Base-by-base conservation (phyloP, 2,888 invertebrate species). In the Euplagia quadripunctaria region DNA sequence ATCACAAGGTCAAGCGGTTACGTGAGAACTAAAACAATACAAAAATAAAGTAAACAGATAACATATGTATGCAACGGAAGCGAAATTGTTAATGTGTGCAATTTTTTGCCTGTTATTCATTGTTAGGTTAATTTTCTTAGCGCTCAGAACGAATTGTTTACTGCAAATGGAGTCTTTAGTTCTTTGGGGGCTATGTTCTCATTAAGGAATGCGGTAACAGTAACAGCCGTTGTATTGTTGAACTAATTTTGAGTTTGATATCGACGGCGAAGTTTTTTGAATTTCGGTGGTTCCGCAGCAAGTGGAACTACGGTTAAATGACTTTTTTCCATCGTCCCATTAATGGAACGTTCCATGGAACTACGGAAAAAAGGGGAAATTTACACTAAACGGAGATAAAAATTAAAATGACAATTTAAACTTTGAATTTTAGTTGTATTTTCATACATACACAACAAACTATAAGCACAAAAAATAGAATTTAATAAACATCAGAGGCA, bases 1-100 rank as follows among this genome's bases (percentile, higher is more conserved):
- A 71, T 46, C 52, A 17, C 71, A 71, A 71, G 71, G 71, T 61
- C 71, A 66, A 41, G 66, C 43, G n/a, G 66, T 49, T 49, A 58
- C 71, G 55, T 71, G 71, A 65, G 71, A 71, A 65, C n/a, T 16
- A 46, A 71, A 46, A 65, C 52, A 65, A 70, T 42, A 51, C 64
- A 20, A 61, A 64, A 58, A 68, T 55, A 68, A 68, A 55, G n/a
- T 68, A 68, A 68, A 55, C 51, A 55, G n/a, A 41, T 52, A n/a
- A 41, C n/a, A 20, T n/a, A 55, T 42, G 42, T 17, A 43, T n/a
- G 41, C 41, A 42, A 67, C 9, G 41, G 42, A 67, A 42, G 42
- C 8, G 68, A 52, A 68, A n/a, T 41, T 49, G 49, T 51, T 43
- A 43, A 68, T 42, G n/a, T 55, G 14, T 68, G 55, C 42, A 55